Evolutionary conservation across 2,888 invertebrate genomes (phyloP).

Genomic region (Aquatica leii): DNA sequence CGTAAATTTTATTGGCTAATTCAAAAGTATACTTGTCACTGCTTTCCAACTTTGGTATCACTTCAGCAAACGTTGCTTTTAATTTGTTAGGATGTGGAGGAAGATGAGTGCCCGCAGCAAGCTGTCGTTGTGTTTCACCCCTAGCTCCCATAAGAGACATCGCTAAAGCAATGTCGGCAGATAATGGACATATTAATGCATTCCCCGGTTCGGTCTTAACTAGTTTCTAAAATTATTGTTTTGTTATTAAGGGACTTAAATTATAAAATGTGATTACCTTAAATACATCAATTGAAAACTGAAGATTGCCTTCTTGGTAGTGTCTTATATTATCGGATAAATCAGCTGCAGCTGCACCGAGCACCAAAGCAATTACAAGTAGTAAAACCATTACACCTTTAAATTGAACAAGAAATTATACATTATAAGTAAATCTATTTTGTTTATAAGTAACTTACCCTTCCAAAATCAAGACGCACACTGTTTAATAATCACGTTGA

Average conservation of each 20-base stretch:
- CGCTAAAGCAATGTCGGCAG: slow-evolving; percentile 52
- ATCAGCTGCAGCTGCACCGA: no score
- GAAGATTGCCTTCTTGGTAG: not conserved
- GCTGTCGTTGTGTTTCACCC: slow-evolving; percentile 50
- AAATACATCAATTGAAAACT: not conserved
- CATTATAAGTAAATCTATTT: no score
- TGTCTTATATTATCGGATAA: no score
- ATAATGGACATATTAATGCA: slow-evolving; percentile 53
- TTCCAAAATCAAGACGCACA: no score
- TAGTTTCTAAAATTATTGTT: slow-evolving; percentile 26
- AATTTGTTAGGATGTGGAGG: slow-evolving; percentile 20
- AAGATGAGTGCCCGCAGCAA: slow-evolving; percentile 36
- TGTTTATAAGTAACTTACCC: no score
- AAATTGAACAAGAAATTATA: no score
- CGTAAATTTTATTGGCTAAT: slow-evolving; percentile 70
- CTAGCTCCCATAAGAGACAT: slow-evolving; percentile 51
- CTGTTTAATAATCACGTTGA: no score
- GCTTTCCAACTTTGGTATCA: slow-evolving; percentile 40
- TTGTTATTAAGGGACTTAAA: slow-evolving; percentile 46
- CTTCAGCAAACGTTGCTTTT: slow-evolving; percentile 58
- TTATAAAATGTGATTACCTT: not conserved
- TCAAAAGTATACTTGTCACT: slow-evolving; percentile 44
- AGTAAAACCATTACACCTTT: no score
- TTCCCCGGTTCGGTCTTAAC: slow-evolving; percentile 38
- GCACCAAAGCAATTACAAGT: no score